Percentiles rank a stretch among this genome's conserved stretches.
phyloP scores from a whole-genome alignment of 2,113 vertebrate species.

The Callospermophilus lateralis region DNA sequence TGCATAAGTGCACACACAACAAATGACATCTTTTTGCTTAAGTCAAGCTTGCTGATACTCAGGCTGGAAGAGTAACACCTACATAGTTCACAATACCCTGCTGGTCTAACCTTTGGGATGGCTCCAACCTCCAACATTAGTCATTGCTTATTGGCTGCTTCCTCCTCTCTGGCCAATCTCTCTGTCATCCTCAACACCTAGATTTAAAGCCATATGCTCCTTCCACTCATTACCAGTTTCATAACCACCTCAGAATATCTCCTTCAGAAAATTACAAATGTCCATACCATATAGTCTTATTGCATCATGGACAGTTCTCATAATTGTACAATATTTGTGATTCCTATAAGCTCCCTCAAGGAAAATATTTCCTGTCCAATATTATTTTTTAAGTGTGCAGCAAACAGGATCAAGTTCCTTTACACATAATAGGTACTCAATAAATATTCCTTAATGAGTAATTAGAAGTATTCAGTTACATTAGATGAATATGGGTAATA shows the following conservation, averaged over 20 bases:
- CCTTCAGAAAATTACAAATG: neutral
- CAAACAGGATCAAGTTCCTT: neutral
- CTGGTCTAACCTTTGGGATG: neutral
- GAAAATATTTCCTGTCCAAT: neutral
- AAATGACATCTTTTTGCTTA: neutral
- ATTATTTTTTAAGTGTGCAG: neutral
- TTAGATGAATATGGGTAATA: neutral
- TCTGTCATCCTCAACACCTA: neutral
- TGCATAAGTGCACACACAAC: neutral
- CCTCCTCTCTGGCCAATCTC: neutral
- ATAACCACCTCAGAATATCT: neutral
- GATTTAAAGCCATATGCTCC: no score
- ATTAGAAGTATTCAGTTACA: neutral
- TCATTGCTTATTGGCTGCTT: neutral
- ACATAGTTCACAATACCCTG: neutral
- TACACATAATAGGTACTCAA: neutral
- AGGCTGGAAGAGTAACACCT: neutral
- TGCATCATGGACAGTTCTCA: neutral
- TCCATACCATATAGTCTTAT: neutral
- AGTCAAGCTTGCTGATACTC: neutral
- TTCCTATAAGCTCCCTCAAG: neutral
- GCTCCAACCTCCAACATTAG: fast-evolving
- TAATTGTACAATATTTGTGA: neutral
- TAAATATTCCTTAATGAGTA: slow-evolving; percentile 6
- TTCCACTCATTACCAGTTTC: neutral